Evolutionary conservation across 2,888 invertebrate genomes (phyloP).

Genomic region (Halictus quadricinctus): DNA sequence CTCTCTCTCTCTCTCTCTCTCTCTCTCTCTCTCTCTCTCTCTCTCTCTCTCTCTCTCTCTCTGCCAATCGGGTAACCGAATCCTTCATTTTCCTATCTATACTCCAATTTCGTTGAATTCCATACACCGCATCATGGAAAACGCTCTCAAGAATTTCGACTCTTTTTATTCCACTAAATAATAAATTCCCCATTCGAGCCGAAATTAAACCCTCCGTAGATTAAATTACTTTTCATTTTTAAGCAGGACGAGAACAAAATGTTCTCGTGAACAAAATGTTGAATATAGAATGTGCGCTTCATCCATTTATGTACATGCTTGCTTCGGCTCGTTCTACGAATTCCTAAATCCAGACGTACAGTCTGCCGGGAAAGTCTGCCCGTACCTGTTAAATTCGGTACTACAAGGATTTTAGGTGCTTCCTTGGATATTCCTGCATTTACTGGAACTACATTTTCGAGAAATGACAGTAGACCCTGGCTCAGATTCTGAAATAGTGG

Average conservation of each 20-base stretch:
- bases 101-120: conserved; percentile 14
- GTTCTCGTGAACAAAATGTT: background rate
- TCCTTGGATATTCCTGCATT: background rate
- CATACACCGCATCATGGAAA: conserved; percentile 11
- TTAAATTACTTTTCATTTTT: background rate
- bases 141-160: conserved; percentile 16
- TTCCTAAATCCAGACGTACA: conserved; percentile 12
- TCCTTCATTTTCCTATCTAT: conserved; percentile 38
- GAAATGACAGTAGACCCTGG: background rate
- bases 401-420: background rate
- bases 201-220: background rate
- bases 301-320: conserved; percentile 11
- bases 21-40: background rate
- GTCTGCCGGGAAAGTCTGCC: background rate
- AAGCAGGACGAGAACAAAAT: background rate
- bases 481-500: background rate
- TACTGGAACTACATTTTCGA: background rate
- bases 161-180: background rate
- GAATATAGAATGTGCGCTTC: background rate
- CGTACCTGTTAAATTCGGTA: background rate
- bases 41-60: background rate
- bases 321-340: background rate
- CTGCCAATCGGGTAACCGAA: conserved; percentile 47
- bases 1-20: background rate
- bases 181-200: background rate